A percentile compares a stretch with the other conserved stretches of the same genome.
Conservation (phyloP, 2,113 vertebrate genomes). For the Centrocercus urophasianus region DNA sequence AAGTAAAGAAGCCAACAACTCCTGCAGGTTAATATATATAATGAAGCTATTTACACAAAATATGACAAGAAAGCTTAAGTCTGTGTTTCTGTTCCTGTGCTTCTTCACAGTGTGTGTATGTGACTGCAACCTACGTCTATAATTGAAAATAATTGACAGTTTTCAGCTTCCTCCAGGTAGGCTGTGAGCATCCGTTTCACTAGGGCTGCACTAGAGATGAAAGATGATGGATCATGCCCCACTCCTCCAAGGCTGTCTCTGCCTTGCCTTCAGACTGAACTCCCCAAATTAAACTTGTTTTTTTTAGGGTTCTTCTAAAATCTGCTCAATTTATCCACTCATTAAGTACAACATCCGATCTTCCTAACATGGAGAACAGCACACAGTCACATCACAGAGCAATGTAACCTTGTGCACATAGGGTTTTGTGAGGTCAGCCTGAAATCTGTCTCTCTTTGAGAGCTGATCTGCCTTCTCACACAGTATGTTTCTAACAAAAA, state of each 20-base stretch:
- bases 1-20: neutral
- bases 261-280: neutral
- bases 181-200: neutral
- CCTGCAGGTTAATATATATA: neutral
- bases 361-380: neutral
- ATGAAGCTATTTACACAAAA: constrained; percentile 1
- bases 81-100: neutral
- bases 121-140: neutral
- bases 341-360: neutral
- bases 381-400: neutral
- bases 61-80: neutral
- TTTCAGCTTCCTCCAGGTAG: neutral
- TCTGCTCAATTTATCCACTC: neutral
- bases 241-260: neutral
- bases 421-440: rapidly evolving
- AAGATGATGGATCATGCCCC: neutral
- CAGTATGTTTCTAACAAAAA: neutral
- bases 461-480: neutral
- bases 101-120: neutral
- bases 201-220: neutral
- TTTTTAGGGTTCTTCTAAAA: neutral
- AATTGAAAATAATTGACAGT: constrained; percentile 36
- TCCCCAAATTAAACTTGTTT: neutral
- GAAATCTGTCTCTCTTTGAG: neutral
- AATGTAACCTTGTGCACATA: rapidly evolving